Conservation (phyloP, 2,797 vertebrate genomes). For the Atherinosoma microstoma region DNA sequence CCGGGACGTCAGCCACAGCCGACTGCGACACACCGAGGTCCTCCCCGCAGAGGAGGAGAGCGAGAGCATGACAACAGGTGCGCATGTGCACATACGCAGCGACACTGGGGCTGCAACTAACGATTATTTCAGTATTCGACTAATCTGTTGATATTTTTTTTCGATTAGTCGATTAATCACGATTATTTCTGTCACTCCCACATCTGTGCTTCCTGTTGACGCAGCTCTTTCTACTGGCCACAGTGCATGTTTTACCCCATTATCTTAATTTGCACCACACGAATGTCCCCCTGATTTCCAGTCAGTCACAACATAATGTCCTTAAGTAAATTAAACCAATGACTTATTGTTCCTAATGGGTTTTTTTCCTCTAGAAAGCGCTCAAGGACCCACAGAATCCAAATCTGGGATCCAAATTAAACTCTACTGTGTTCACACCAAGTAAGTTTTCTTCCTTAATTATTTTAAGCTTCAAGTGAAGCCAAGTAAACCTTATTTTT, state of each 20-base stretch:
- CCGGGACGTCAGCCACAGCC: conserved; percentile 90
- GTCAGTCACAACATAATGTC: too few species aligned
- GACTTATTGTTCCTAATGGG: neutral
- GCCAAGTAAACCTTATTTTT: neutral
- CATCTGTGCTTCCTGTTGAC: too few species aligned
- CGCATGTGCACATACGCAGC: conserved; percentile 63
- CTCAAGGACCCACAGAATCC: conserved; percentile 89
- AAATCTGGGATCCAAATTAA: conserved; percentile 96
- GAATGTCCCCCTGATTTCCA: too few species aligned
- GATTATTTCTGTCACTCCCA: too few species aligned
- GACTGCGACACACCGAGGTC: conserved; percentile 92
- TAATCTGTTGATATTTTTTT: too few species aligned
- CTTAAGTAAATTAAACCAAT: too few species aligned
- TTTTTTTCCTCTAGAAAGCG: conserved; percentile 85
- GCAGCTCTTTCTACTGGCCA: too few species aligned
- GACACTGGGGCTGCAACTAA: too few species aligned
- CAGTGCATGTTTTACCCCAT: too few species aligned
- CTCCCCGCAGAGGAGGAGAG: conserved; percentile 94
- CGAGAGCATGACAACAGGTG: conserved; percentile 90
- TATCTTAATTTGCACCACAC: too few species aligned
- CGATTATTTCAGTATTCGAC: too few species aligned
- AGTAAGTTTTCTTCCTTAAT: conserved; percentile 84
- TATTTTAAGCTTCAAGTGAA: neutral
- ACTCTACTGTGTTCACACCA: conserved; percentile 98
- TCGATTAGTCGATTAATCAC: too few species aligned